Evolutionary conservation across 2,888 invertebrate species (phyloP), one percentile per base, ranked within the genome.

Genomic region (Pyralis farinalis): DNA sequence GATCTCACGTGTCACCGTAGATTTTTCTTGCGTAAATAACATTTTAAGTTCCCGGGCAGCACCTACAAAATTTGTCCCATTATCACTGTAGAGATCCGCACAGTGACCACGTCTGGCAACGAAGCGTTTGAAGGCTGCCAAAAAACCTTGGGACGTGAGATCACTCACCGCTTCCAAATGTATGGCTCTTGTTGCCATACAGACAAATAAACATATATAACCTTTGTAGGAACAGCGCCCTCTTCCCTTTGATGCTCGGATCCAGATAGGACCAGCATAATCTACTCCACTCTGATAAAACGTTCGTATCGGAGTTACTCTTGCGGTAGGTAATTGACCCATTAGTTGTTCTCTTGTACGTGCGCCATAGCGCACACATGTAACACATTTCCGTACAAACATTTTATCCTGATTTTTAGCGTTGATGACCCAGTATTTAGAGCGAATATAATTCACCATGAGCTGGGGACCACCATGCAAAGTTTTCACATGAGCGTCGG

Each of bases 161-260:
- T 59, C 58, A 0, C 49, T 50, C 0, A 67, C 64, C 1, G 51
- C 40, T 36, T 70, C 67, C 0, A 69, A 31, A 37, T 65, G 64
- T 3, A 63, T 41, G 0, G 62, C 64, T 8, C 49, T 47, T 0
- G 59, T 55, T 0, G 45, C 43, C 50, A 61, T 47, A 35, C 59
- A 58, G 42, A 37, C 12, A 12, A 37, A 37, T 1, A 37, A 8
- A 7, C 37, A 37, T 8, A 37, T 37, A 9, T 37, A 53, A 1
- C 50, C 53, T 27, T 51, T 48, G 9, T 20, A 22, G 1, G 49
- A 37, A 0, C 32, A 9, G 11, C 41, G 9, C 1, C 54, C 54
- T 11, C 50, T 33, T 0, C 50, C 54, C 7, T 42, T 43, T 3
- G 47, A 20, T 0, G 34, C 21, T 11, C 46, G 29, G 0, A 51